Evolutionary conservation across 2,797 vertebrate genomes (phyloP).

Genomic region (Spinibarbus caldwelli): DNA sequence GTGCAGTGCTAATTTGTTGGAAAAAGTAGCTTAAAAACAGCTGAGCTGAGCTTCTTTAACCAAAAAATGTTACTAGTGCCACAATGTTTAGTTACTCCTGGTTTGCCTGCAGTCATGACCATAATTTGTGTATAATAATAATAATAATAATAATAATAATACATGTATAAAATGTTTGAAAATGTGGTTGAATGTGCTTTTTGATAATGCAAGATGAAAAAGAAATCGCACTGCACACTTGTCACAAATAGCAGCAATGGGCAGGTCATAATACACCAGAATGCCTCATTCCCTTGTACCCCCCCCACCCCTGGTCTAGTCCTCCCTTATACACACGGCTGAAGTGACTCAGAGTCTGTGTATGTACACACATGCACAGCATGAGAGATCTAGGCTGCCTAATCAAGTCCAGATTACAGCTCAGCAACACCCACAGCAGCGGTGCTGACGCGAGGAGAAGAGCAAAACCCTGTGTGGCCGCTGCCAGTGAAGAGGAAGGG

Average conservation of each 20-base stretch:
- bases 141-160: not conserved
- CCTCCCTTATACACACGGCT: slow-evolving; percentile 60
- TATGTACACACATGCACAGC: slow-evolving; percentile 68
- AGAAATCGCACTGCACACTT: not conserved
- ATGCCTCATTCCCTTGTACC: slow-evolving; percentile 37
- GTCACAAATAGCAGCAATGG: not conserved
- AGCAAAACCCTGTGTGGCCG: slow-evolving; percentile 37
- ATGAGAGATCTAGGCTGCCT: slow-evolving; percentile 60
- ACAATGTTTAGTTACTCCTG: not conserved
- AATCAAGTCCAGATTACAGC: slow-evolving; percentile 78
- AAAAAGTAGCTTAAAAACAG: not conserved
- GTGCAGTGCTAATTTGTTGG: not conserved
- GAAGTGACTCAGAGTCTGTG: slow-evolving; percentile 81
- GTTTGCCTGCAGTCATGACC: not conserved
- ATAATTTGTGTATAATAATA: not conserved
- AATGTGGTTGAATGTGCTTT: not conserved
- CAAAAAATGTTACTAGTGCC: not conserved
- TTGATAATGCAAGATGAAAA: not conserved
- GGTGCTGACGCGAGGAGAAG: slow-evolving; percentile 6
- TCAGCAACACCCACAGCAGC: slow-evolving; percentile 66
- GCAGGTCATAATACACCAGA: not conserved
- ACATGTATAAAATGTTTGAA: not conserved
- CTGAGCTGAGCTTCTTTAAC: not conserved
- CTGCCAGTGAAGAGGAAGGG: slow-evolving; percentile 44
- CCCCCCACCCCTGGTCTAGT: not conserved